Evolutionary conservation across 1,140 invertebrate species (phyloP), one percentile per base, ranked within the genome.

Genomic region (Cydia strobilella): DNA sequence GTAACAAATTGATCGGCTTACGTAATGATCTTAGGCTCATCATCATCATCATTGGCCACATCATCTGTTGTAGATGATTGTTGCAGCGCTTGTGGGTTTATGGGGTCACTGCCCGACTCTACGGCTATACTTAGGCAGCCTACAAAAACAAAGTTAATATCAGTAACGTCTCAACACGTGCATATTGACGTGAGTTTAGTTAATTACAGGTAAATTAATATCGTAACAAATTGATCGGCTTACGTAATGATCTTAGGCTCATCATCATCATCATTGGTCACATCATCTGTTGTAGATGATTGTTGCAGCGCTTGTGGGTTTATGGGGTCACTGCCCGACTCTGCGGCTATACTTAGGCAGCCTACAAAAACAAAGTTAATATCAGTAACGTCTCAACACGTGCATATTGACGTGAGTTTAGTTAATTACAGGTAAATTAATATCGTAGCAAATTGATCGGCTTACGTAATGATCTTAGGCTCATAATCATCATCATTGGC

Each of bases 331-430:
- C 54, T 59, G 54, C 20, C 54, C 54, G 54, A 59, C 12, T 18
- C 20, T 23, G 54, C 15, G 7, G n/a, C n/a, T n/a, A n/a, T n/a
- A n/a, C n/a, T n/a, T n/a, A n/a, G n/a, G 51, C 45, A 5, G 15
- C 51, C 15, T 54, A 54, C 51, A 54, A 54, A 54, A n/a, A 54
- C 6, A 54, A 51, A n/a, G 15, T 54, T 54, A 59, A 20, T 20
- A 10, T 54, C n/a, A 12, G 12, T 45, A 23, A 59, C 20, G 18
- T 7, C n/a, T 54, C 51, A 18, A 18, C 54, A 59, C 54, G 54
- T 59, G 54, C 54, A 23, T 59, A 59, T n/a, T 59, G 54, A 59
- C 54, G 54, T 59, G 54, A 59, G 54, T 59, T 23, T 23, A 54
- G 18, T 59, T 59, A 59, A 59, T 59, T 59, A 59, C 18, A 59